Base-by-base conservation (phyloP, 1,140 invertebrate genomes). In the Drosophila aff. region DNA sequence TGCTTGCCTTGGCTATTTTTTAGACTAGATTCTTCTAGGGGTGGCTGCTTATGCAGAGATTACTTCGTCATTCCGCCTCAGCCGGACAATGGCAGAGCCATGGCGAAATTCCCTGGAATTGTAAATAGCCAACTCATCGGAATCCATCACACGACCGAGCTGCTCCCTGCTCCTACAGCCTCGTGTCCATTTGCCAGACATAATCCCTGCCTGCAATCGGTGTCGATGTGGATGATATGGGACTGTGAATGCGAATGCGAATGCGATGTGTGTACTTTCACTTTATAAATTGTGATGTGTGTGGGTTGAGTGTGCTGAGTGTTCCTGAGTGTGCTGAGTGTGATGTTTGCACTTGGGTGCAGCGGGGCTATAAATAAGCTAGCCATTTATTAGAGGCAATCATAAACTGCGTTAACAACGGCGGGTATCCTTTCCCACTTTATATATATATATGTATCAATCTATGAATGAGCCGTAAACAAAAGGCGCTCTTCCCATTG, bases 361-460 rank as follows among this genome's bases (percentile, higher is more conserved):
- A 59, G 52, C 28, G 63, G n/a, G n/a, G 11, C 63, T 66, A 66
- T 66, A 66, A 66, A 66, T 66, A 66, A 66, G 40, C 40, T 28
- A 11, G 40, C 58, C 61, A 66, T 66, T 63, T 66, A 66, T 63
- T 63, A 63, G 63, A 58, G 63, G 28, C 38, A 66, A 66, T 63
- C 63, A 66, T 63, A 66, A 66, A 66, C 40, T 66, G 63, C 63
- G 63, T 65, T 65, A 65, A 43, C 63, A 44, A 33, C 28, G 28
- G 28, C 8, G 52, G 33, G 21, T 15, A 11, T 38, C 33, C 26
- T 13, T 13, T 18, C n/a, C 33, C 33, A 28, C 57, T 23, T n/a
- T 28, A 26, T 26, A 11, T 50, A n/a, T 31, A 63, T 4, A 55
- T 10, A 55, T 26, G 4, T 5, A 28, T 28, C 28, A 6, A 40